phyloP scores from a whole-genome alignment of 1,140 invertebrate species.

The Calliopsis andreniformis region DNA sequence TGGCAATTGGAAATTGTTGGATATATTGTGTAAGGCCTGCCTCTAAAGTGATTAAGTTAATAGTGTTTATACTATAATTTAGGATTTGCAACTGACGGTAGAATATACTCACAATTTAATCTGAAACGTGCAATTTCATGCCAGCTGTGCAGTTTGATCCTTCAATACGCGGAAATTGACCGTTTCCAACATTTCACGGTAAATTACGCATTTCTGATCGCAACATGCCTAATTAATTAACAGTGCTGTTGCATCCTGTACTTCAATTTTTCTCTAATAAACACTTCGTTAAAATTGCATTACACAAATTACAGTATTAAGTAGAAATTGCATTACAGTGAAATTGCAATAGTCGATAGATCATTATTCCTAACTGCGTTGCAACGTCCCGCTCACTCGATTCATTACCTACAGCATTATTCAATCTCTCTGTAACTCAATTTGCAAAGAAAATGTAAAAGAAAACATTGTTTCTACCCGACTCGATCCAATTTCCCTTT shows the following conservation, averaged over 20 bases:
- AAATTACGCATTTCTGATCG: neutral
- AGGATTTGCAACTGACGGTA: no score
- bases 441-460: neutral
- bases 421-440: neutral
- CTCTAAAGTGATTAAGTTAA: no score
- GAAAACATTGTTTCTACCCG: constrained; percentile 1
- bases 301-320: no score
- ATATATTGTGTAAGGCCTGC: no score
- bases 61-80: no score
- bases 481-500: constrained; percentile 7
- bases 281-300: neutral
- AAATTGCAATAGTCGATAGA: neutral
- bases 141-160: no score
- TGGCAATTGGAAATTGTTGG: no score
- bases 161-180: no score
- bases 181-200: neutral
- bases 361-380: neutral
- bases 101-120: no score
- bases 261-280: neutral
- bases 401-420: neutral
- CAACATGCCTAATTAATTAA: neutral
- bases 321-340: neutral
- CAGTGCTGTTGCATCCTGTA: no score
- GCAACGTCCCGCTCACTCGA: neutral
- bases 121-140: no score